phyloP scores from a whole-genome alignment of 2,113 vertebrate genomes.

The Dissostichus mawsoni region DNA sequence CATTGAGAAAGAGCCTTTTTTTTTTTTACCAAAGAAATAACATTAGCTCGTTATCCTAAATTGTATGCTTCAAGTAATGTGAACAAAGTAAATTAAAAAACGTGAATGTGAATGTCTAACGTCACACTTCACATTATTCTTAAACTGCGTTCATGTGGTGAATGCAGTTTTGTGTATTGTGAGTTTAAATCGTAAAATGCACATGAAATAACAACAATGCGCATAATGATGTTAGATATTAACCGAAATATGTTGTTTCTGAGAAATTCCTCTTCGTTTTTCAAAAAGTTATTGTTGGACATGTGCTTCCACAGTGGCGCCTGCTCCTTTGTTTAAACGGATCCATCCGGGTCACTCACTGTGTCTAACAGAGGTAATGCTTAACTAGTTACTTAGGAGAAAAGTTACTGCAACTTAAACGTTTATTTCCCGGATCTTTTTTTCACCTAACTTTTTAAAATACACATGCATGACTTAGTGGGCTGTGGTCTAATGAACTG shows the following conservation, averaged over 20 bases:
- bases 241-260: not conserved
- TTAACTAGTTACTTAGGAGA: not conserved
- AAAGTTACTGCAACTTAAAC: not conserved
- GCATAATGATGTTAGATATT: no score
- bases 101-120: not conserved
- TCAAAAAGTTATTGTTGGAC: constrained; percentile 22
- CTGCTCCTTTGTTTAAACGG: constrained; percentile 78
- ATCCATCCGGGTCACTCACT: constrained; percentile 82
- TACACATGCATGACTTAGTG: accelerated
- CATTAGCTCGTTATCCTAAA: no score
- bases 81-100: not conserved
- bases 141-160: not conserved
- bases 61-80: no score
- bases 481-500: not conserved
- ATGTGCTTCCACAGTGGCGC: constrained; percentile 71
- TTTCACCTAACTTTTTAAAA: not conserved
- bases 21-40: no score
- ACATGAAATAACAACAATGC: not conserved
- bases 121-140: not conserved
- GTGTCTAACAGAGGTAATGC: constrained; percentile 13
- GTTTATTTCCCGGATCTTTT: not conserved
- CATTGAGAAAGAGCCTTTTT: no score
- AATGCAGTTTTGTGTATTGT: not conserved
- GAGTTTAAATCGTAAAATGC: not conserved
- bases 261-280: no score